Conservation (phyloP, 2,797 vertebrate genomes). For the Neosilurus hyrtlii region DNA sequence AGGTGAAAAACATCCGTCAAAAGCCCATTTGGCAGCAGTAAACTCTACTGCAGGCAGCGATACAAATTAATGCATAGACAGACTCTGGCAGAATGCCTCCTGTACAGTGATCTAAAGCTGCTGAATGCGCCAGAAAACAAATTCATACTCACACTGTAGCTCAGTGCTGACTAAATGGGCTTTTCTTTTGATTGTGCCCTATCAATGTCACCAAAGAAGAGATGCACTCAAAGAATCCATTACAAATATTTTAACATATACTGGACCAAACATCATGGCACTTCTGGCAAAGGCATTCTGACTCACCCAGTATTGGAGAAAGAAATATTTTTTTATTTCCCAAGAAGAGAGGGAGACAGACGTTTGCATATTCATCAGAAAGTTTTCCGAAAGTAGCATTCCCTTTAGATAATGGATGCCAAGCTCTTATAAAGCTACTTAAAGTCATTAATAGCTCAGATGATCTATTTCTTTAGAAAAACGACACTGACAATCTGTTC, state of each 20-base stretch:
- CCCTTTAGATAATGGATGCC: constrained; percentile 8
- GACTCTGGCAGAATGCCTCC: constrained; percentile 14
- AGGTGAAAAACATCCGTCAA: constrained; percentile 32
- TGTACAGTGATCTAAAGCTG: constrained; percentile 34
- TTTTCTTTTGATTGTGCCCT: constrained; percentile 28
- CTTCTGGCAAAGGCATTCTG: neutral
- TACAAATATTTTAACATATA: constrained; percentile 30
- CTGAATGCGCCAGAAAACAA: constrained; percentile 19
- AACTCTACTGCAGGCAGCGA: constrained; percentile 10
- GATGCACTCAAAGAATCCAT: constrained; percentile 28
- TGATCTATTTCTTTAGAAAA: constrained; percentile 21
- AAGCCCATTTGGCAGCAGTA: constrained; percentile 30
- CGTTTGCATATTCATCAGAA: constrained; percentile 11
- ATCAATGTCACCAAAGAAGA: neutral
- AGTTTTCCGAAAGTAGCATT: neutral
- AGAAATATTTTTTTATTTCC: neutral
- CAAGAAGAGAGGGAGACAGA: neutral
- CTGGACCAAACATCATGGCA: neutral
- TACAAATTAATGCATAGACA: constrained; percentile 20
- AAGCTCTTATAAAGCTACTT: constrained; percentile 4
- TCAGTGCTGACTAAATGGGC: constrained; percentile 20
- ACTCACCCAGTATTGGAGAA: neutral
- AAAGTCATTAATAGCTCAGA: constrained; percentile 29
- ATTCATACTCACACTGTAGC: constrained; percentile 30
- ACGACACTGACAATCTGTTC: constrained; percentile 16